phyloP scores from a whole-genome alignment of 2,113 vertebrate species.

The Corvus moneduloides region DNA sequence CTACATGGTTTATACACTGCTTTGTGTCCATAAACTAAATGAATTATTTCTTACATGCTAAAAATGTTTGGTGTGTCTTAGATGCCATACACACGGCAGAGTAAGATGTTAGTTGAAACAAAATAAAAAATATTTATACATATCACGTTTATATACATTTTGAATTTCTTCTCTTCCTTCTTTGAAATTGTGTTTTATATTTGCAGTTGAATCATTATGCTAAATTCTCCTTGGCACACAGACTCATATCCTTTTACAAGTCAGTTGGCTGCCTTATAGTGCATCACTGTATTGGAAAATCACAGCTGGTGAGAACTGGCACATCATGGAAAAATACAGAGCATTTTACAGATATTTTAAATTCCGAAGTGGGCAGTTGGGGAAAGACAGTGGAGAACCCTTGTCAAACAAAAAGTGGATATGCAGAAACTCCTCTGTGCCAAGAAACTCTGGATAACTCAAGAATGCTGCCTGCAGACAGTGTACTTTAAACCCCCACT shows the following conservation, averaged over 20 bases:
- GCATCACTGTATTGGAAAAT: conserved; percentile 12
- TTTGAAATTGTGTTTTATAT: neutral
- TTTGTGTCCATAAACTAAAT: neutral
- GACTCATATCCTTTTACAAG: neutral
- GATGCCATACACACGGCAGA: neutral
- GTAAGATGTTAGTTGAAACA: neutral
- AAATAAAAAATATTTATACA: neutral
- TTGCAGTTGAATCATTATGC: neutral
- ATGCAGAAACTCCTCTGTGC: neutral
- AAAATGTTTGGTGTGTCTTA: neutral
- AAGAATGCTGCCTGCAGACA: neutral
- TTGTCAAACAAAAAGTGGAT: neutral
- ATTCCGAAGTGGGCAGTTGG: neutral
- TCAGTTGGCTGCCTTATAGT: conserved; percentile 9
- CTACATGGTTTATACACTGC: neutral
- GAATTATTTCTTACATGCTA: neutral
- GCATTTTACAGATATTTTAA: neutral
- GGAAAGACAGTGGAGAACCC: neutral
- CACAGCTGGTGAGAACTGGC: conserved; percentile 21
- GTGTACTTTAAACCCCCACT: neutral
- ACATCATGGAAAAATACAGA: neutral
- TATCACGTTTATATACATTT: neutral
- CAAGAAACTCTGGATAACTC: neutral
- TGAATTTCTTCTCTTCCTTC: neutral
- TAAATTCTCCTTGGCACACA: conserved; percentile 12